Percentiles rank a stretch among this genome's conserved stretches.
Conservation (phyloP, 1,140 invertebrate genomes). For the Kradibia gibbosae region DNA sequence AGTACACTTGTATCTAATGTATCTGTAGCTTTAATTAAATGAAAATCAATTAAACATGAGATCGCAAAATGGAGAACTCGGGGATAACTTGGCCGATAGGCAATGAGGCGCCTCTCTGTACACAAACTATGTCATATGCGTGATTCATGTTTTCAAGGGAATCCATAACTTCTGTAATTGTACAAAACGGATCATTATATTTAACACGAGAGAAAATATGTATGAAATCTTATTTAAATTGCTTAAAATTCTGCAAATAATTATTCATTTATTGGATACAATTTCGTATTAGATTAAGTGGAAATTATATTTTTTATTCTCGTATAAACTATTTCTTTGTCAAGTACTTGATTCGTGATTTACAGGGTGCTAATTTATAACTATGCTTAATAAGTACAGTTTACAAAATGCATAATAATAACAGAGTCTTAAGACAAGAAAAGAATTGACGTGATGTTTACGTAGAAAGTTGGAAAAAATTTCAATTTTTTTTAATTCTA, state of each 20-base stretch:
- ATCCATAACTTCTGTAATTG: conserved; percentile 12
- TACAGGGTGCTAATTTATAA: no score
- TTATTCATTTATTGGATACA: not conserved
- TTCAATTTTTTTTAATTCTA: no score
- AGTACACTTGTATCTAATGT: conserved; percentile 5
- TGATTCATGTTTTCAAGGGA: conserved; percentile 41
- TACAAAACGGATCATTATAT: not conserved
- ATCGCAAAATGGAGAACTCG: not conserved
- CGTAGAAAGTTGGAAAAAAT: no score
- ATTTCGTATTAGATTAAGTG: no score
- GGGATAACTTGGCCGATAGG: conserved; percentile 8
- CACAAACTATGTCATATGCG: conserved; percentile 28
- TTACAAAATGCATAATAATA: no score
- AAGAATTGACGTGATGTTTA: no score
- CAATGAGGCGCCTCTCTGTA: conserved; percentile 32
- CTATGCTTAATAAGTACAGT: no score
- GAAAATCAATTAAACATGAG: conserved; percentile 48
- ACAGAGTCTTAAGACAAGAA: no score
- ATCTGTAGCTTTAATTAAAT: conserved; percentile 51
- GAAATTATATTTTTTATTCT: no score
- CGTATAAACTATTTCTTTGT: no score
- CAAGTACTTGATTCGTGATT: no score
- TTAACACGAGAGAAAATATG: not conserved
- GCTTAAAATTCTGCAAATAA: not conserved
- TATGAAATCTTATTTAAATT: not conserved